A percentile compares a stretch with the other conserved stretches of the same genome.
Evolutionary conservation across 2,888 invertebrate genomes (phyloP).

Genomic region (Brenthis ino): DNA sequence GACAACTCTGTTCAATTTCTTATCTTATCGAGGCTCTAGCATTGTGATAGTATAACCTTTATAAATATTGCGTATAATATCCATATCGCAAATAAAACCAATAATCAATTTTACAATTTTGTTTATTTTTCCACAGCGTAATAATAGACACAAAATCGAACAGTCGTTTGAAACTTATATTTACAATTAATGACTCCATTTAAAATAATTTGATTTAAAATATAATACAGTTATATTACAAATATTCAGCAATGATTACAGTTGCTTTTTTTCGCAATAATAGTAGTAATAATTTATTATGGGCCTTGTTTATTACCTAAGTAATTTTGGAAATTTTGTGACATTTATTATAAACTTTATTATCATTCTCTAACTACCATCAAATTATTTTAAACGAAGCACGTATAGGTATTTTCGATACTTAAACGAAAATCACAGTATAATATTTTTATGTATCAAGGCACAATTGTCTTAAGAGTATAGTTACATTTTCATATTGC

Average conservation of each 20-base stretch:
- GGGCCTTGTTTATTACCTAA: too few relatives aligned
- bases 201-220: constrained; percentile 39
- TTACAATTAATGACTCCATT: constrained; percentile 45
- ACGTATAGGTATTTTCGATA: constrained; percentile 46
- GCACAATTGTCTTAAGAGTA: constrained; percentile 41
- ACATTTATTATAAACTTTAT: neutral
- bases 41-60: constrained; percentile 24
- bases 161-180: constrained; percentile 47
- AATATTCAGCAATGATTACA: too few relatives aligned
- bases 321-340: too few relatives aligned
- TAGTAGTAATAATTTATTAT: neutral
- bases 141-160: constrained; percentile 29
- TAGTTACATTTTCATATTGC: constrained; percentile 40
- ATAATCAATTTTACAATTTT: constrained; percentile 45
- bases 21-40: constrained; percentile 29
- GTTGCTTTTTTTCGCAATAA: neutral
- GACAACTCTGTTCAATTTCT: constrained; percentile 21
- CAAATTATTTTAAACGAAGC: constrained; percentile 41
- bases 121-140: constrained; percentile 42
- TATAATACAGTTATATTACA: too few relatives aligned
- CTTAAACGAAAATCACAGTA: constrained; percentile 63
- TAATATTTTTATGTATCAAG: constrained; percentile 46
- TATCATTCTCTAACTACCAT: neutral
- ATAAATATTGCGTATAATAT: constrained; percentile 42
- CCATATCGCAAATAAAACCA: constrained; percentile 47